phyloP scores from a whole-genome alignment of 1,140 invertebrate species.

The Ganaspis sp. region DNA sequence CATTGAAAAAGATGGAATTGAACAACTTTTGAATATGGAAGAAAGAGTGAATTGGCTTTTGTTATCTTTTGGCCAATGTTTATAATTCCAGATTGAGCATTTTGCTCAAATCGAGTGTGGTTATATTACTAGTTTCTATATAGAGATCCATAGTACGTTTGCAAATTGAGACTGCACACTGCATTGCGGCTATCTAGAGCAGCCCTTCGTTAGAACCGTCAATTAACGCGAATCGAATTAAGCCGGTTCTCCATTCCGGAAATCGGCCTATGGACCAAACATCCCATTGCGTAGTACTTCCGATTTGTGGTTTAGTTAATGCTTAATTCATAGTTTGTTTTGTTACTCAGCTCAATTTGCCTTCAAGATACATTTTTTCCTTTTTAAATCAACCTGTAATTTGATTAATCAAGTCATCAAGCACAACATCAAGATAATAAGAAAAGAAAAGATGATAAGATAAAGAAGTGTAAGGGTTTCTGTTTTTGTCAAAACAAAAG shows the following conservation, averaged over 20 bases:
- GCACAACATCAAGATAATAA: too few relatives aligned
- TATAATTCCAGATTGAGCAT: neutral
- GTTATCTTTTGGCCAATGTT: neutral
- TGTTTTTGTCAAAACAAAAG: too few relatives aligned
- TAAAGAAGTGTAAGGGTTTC: too few relatives aligned
- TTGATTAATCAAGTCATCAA: too few relatives aligned
- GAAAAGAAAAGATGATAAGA: too few relatives aligned
- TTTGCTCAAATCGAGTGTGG: neutral
- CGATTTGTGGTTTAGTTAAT: constrained; percentile 16
- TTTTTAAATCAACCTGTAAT: too few relatives aligned
- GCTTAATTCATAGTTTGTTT: constrained; percentile 14
- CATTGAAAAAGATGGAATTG: neutral
- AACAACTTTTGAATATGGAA: neutral
- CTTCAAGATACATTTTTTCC: too few relatives aligned
- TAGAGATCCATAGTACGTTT: neutral
- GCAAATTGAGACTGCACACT: constrained; percentile 26
- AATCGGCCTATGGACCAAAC: constrained; percentile 36
- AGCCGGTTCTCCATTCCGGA: constrained; percentile 45
- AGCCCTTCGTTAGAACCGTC: constrained; percentile 62
- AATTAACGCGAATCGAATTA: constrained; percentile 65
- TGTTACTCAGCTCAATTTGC: constrained; percentile 23
- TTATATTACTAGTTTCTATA: neutral
- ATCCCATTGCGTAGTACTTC: neutral
- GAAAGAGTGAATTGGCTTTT: neutral
- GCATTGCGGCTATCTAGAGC: constrained; percentile 22